These are phyloP conservation scores for Urocitellus parryii DNA, from an alignment of 2,113 vertebrate species.

Conservation along the genomic window DNA sequence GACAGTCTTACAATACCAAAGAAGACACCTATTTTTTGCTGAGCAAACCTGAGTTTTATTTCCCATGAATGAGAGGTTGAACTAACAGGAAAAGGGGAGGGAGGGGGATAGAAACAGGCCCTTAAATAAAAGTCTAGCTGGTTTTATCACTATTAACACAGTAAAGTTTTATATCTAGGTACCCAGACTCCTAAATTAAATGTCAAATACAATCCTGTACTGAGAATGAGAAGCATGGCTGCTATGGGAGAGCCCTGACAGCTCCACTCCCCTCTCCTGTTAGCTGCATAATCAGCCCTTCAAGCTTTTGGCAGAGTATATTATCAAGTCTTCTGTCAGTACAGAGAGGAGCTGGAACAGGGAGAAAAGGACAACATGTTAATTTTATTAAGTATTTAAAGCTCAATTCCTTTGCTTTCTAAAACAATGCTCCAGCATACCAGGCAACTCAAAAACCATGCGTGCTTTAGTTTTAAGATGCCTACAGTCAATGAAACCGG, in stretches of 20 bases:
- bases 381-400: slow-evolving; percentile 69
- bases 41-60: slow-evolving; percentile 36
- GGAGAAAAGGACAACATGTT: slow-evolving; percentile 50
- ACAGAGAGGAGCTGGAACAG: neutral
- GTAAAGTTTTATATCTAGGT: slow-evolving; percentile 74
- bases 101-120: neutral
- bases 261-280: slow-evolving; percentile 67
- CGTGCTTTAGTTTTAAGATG: slow-evolving; percentile 15
- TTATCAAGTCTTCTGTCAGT: neutral
- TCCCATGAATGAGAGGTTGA: slow-evolving; percentile 43
- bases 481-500: neutral
- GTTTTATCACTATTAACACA: slow-evolving; percentile 76
- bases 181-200: slow-evolving; percentile 84
- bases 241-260: slow-evolving; percentile 63
- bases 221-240: slow-evolving; percentile 66
- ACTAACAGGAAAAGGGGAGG: slow-evolving; percentile 23
- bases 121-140: slow-evolving; percentile 69
- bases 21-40: slow-evolving; percentile 27
- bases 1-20: slow-evolving; percentile 36
- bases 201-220: slow-evolving; percentile 80
- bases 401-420: slow-evolving; percentile 56
- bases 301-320: slow-evolving; percentile 53
- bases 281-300: slow-evolving; percentile 24
- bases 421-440: slow-evolving; percentile 61
- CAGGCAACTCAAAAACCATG: neutral